Base-by-base conservation (phyloP, 2,888 invertebrate species). In the Marasmarcha lunaedactyla region DNA sequence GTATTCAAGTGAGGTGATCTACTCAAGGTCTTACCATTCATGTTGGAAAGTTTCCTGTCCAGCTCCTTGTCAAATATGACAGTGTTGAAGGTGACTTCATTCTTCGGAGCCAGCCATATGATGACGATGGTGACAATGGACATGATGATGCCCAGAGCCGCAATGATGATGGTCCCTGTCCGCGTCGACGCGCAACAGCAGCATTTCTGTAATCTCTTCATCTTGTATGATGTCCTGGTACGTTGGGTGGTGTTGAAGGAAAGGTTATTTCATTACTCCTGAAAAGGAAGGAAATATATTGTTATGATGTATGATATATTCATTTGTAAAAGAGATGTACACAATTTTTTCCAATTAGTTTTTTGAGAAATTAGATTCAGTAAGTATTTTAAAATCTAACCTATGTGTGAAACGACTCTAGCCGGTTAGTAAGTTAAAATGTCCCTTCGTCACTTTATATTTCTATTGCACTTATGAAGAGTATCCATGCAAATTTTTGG, bases 101-200 rank as follows among this genome's bases (percentile, higher is more conserved):
- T 83, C 35, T 78, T 85, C 44, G 67, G 52, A 7, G 77, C 73
- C n/a, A 78, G 69, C 72, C 91, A 89, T 42, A 92, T 86, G 30
- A 89, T 63, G 43, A 92, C 79, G 49, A 94, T 87, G 30, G 90
- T 89, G 36, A 61, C 60, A 35, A 93, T 88, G 7, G 92, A 89
- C 14, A 92, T 71, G n/a, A 93, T 84, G 57, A 93, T 90, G 46
- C 92, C 92, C 47, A 89, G 79, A 26, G 88, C 60, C 38, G 90
- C 93, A 12, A 89, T 89, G 55, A 92, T 85, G 36, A 93, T 76
- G 1, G 93, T 89, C 3, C 94, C 94, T 4, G 88, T 87, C 46
- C 90, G 86, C 10, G 93, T 85, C 12, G 91, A 88, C 38, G 86
- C 88, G 55, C 91, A 91, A 37, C 88, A 78, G 57, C 92, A 93